Base-by-base conservation (phyloP, 2,113 vertebrate species). In the Speoplatyrhinus poulsoni region DNA sequence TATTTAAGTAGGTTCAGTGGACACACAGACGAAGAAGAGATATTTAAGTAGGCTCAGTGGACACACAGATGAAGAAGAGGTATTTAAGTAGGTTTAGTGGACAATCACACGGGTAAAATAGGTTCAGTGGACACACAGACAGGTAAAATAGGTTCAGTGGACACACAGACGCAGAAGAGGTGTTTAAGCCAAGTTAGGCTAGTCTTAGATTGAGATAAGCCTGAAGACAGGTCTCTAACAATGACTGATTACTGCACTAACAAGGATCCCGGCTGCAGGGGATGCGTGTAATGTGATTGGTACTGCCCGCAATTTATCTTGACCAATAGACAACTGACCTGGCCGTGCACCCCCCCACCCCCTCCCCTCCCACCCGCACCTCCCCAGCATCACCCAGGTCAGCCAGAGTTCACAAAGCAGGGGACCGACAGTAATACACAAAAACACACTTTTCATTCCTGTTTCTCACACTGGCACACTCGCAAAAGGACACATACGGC, bases 161-260 rank as follows among this genome's bases (percentile, higher is more conserved):
- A 17, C 19, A 56, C n/a, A 56, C 16, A 56, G 16, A 56, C 16
- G 8, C 54, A 19, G 54, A n/a, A 19, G 17, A 17, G 54, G 54
- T 56, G 9, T 59, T 9, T 60, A 46, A 60, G 13, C 12, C 32
- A 60, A 41, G 32, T 47, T 19, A 58, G 19, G 56, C 17, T 81
- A 65, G 83, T 83, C 60, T 86, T 81, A 88, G 85, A 85, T 72
- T 83, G 84, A 81, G 76, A 79, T 76, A 46, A 65, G 82, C 73
- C 75, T 52, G 63, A 77, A 71, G 77, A 79, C 53, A 65, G 71
- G 41, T 77, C 68, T 63, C 82, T 91, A 92, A 91, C 89, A 88
- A 92, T 91, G 91, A 93, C 60, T 87, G 88, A 93, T 93, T 83
- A 89, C 84, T 84, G 81, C 89, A 86, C 87, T 91, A 92, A 93